phyloP scores from a whole-genome alignment of 2,113 vertebrate species.

The Gavia stellata region DNA sequence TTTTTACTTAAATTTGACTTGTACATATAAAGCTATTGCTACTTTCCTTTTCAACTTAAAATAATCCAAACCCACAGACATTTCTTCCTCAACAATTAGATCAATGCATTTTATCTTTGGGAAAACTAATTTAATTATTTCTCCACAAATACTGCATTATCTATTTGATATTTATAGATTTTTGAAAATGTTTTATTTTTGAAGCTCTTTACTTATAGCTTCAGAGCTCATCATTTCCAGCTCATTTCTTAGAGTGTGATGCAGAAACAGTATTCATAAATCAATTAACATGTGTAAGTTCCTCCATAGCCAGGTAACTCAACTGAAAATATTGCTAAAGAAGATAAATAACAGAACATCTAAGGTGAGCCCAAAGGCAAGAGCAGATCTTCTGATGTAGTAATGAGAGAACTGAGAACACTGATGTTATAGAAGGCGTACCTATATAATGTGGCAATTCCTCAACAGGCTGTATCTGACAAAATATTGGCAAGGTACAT shows the following conservation, averaged over 20 bases:
- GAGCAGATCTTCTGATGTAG: neutral
- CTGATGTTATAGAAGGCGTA: neutral
- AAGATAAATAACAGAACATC: neutral
- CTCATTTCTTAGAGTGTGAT: neutral
- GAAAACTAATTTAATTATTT: neutral
- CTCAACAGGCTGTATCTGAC: neutral
- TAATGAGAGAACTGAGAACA: neutral
- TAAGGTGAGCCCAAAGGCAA: neutral
- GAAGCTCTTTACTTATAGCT: neutral
- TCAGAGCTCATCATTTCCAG: neutral
- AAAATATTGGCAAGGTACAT: neutral
- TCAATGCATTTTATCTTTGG: neutral
- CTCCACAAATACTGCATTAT: neutral
- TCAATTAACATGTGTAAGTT: neutral
- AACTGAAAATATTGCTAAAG: neutral
- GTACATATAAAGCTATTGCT: neutral
- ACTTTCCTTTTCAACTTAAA: neutral
- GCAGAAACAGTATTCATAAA: neutral
- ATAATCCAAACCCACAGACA: neutral
- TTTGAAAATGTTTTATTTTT: neutral
- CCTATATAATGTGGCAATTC: neutral
- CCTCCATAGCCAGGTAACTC: neutral
- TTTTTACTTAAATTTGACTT: neutral
- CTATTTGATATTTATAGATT: neutral
- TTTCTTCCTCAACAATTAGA: neutral